Conservation (phyloP, 2,888 invertebrate genomes). For the Apamea epomidion region DNA sequence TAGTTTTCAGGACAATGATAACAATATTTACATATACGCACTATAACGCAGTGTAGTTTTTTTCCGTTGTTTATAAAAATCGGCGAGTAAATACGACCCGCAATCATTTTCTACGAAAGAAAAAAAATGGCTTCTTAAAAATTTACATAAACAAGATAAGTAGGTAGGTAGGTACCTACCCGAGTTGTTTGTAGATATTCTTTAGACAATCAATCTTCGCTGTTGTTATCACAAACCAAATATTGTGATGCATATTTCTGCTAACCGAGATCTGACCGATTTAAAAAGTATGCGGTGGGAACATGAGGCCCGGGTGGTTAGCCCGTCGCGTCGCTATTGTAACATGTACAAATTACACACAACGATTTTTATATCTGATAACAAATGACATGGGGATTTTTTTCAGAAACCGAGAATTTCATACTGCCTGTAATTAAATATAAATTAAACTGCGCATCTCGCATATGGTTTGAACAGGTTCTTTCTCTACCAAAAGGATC, state of each 20-base stretch:
- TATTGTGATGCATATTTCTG: constrained; percentile 47
- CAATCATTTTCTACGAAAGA: background rate
- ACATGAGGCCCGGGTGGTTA: constrained; percentile 27
- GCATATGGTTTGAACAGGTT: background rate
- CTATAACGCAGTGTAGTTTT: background rate
- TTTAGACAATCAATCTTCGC: constrained; percentile 45
- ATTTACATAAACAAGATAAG: background rate
- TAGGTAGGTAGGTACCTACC: constrained; percentile 6
- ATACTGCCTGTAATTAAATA: background rate
- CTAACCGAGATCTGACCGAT: constrained; percentile 31
- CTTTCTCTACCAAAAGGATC: background rate
- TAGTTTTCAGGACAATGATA: constrained; percentile 14
- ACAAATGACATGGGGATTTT: background rate
- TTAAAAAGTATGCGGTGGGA: constrained; percentile 25
- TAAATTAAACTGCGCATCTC: background rate
- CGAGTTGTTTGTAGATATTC: background rate
- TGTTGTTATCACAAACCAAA: constrained; percentile 50
- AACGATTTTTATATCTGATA: constrained; percentile 22
- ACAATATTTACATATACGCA: constrained; percentile 16
- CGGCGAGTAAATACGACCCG: background rate
- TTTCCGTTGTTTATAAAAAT: constrained; percentile 1
- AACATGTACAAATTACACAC: constrained; percentile 9
- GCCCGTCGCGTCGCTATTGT: constrained; percentile 5
- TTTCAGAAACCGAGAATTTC: background rate
- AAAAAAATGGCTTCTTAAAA: background rate